Base-by-base conservation (phyloP, 2,113 vertebrate species). In the Eolophus roseicapilla region DNA sequence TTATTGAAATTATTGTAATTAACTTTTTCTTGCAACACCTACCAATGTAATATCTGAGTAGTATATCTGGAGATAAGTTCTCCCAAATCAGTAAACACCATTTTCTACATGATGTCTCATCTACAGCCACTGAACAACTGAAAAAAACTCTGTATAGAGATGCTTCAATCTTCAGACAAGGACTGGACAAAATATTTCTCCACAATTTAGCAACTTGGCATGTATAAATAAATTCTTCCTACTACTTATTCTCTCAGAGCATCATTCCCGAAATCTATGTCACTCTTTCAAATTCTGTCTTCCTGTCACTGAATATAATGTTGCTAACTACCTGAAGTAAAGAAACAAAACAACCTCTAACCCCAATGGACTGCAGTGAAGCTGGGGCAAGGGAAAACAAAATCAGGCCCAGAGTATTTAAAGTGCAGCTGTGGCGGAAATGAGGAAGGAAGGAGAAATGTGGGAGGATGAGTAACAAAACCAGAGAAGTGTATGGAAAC, bases 391-490 rank as follows among this genome's bases (percentile, higher is more conserved):
- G 19, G 8, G 31, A 88, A 86, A 69, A 41, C 7, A 3, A 67
- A 88, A 75, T 86, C 59, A 53, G 53, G 37, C n/a, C 17, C 41
- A 39, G 59, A 63, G 35, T 84, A 83, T 53, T 88, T 71, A 29
- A 89, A 92, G 24, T 52, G 49, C 94, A 95, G 86, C 93, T 95
- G 93, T 79, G 86, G 44, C 1, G 14, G 95, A 92, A 96, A 87
- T 52, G 44, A 93, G 62, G 74, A 83, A 93, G 57, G 52, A 91
- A 88, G 27, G 20, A 94, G 74, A 94, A 91, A 86, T 92, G 84
- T 92, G 89, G 84, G 91, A 93, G 84, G 77, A 79, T 86, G 87
- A 91, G 74, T 85, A 85, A 92, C 35, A 92, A 87, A 91, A 78
- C 35, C 77, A 91, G 70, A 92, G 35, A 83, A 92, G 19, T 69